Conservation (phyloP, 2,888 invertebrate species). For the Orchesellides sinensis region DNA sequence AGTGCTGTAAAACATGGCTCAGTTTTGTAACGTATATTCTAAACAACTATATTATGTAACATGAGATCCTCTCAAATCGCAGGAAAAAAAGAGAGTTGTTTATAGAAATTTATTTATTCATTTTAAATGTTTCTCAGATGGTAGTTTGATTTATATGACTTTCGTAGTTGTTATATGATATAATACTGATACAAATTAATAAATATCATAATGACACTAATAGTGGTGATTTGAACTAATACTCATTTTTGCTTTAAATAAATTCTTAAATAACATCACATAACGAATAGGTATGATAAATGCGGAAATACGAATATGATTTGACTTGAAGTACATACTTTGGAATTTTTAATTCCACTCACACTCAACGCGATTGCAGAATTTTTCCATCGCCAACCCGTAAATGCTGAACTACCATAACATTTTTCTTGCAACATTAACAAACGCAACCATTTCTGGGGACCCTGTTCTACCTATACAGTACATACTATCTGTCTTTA, state of each 20-base stretch:
- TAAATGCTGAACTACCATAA: background rate
- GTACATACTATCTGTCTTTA: background rate
- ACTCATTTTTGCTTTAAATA: constrained; percentile 32
- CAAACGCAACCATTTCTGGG: background rate
- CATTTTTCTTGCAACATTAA: background rate
- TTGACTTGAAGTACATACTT: background rate
- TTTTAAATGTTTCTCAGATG: constrained; percentile 53
- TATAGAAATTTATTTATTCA: constrained; percentile 54
- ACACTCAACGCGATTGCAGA: too few relatives aligned
- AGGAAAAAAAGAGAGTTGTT: constrained; percentile 32
- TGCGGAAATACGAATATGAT: background rate
- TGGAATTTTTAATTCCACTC: background rate
- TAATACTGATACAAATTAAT: constrained; percentile 66
- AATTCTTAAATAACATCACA: background rate
- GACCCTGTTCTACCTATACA: background rate
- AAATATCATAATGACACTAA: constrained; percentile 54
- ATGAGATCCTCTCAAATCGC: background rate
- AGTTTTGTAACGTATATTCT: constrained; percentile 15
- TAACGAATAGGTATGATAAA: background rate
- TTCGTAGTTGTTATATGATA: constrained; percentile 57
- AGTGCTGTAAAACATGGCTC: background rate
- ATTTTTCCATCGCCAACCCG: too few relatives aligned
- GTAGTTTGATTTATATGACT: constrained; percentile 61
- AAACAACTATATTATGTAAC: background rate
- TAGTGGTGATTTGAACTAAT: constrained; percentile 48